These are phyloP conservation scores for Salticus scenicus DNA, from an alignment of 2,888 invertebrate species.

Conservation along the genomic window DNA sequence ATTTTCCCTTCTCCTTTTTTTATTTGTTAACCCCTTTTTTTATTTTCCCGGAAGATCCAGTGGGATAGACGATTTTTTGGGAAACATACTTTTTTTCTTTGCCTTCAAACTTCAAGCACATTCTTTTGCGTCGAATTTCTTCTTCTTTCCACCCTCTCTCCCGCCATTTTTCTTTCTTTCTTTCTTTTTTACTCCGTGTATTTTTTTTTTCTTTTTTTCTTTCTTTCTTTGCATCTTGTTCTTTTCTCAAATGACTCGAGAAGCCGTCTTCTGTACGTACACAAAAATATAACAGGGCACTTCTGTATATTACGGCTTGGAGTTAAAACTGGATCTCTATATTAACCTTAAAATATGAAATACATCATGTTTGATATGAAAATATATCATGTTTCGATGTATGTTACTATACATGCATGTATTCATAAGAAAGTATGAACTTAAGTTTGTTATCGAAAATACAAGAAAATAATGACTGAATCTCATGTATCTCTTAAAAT, in stretches of 20 bases:
- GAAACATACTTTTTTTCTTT: background rate
- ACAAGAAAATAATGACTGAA: too few relatives aligned
- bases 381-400: too few relatives aligned
- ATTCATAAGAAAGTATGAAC: too few relatives aligned
- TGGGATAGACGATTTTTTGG: conserved; percentile 2
- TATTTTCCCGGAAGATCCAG: background rate
- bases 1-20: background rate
- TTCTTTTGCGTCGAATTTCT: background rate
- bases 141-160: background rate
- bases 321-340: too few relatives aligned
- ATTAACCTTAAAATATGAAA: too few relatives aligned
- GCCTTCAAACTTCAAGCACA: conserved; percentile 12
- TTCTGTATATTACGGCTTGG: too few relatives aligned
- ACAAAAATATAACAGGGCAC: conserved; percentile 18
- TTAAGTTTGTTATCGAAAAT: too few relatives aligned
- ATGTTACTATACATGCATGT: too few relatives aligned
- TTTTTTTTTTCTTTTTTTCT: conserved; percentile 26
- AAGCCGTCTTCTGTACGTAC: conserved; percentile 61
- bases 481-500: too few relatives aligned
- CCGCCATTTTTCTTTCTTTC: background rate
- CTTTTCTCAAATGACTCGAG: conserved; percentile 58
- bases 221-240: conserved; percentile 17
- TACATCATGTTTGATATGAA: too few relatives aligned
- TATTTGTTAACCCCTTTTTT: background rate
- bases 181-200: too few relatives aligned